Evolutionary conservation across 2,797 vertebrate species (phyloP).

Genomic region (Spinus olivaceus): DNA sequence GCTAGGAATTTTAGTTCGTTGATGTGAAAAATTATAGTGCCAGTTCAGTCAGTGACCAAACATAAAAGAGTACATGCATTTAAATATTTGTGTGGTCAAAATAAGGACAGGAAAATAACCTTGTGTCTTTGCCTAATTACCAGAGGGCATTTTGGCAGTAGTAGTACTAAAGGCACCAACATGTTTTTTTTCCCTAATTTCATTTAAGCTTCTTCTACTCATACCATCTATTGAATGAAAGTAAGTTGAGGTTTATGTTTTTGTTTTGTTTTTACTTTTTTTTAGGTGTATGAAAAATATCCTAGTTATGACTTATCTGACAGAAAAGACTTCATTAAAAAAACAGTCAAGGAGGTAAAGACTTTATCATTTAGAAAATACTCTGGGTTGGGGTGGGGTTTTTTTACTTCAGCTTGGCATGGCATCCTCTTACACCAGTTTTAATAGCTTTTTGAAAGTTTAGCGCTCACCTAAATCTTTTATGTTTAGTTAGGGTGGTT

Average conservation of each 20-base stretch:
- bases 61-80: background rate
- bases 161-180: background rate
- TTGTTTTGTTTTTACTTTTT: background rate
- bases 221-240: background rate
- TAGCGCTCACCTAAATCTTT: background rate
- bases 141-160: background rate
- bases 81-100: background rate
- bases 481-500: background rate
- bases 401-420: background rate
- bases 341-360: constrained; percentile 91
- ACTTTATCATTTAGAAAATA: background rate
- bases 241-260: background rate
- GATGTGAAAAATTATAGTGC: background rate
- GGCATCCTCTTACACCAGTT: background rate
- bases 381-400: background rate
- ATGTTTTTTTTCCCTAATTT: background rate
- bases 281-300: constrained; percentile 90
- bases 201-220: background rate
- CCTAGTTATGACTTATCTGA: constrained; percentile 87
- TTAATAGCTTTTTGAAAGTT: background rate
- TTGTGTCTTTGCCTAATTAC: background rate
- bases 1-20: background rate
- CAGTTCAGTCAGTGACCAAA: background rate
- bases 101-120: background rate
- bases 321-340: constrained; percentile 92